phyloP scores from a whole-genome alignment of 2,797 vertebrate species.

The Diplodus sargus region DNA sequence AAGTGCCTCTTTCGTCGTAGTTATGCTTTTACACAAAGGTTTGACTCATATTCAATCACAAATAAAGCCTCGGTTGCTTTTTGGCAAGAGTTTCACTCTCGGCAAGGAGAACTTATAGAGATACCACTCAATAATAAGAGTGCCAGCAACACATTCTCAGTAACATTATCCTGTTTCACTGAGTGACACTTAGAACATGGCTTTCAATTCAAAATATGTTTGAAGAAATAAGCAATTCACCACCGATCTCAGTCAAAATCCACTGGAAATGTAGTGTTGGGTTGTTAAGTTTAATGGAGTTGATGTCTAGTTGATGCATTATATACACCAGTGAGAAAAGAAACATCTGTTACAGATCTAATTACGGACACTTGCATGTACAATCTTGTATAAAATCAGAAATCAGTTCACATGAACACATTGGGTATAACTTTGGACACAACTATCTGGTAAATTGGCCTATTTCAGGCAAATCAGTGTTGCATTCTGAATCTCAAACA shows the following conservation, averaged over 20 bases:
- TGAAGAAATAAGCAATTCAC: background rate
- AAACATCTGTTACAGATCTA: background rate
- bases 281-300: background rate
- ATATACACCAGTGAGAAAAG: too few species aligned
- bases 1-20: too few species aligned
- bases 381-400: too few species aligned
- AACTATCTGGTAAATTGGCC: too few species aligned
- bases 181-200: background rate
- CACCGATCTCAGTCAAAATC: background rate
- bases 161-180: constrained; percentile 6
- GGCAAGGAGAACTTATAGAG: background rate
- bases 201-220: background rate
- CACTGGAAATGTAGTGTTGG: background rate
- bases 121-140: background rate
- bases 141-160: background rate
- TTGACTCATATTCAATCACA: too few species aligned
- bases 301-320: background rate
- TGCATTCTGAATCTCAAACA: too few species aligned
- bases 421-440: too few species aligned
- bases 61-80: too few species aligned
- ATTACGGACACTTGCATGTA: background rate
- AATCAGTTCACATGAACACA: background rate
- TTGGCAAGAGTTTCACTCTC: too few species aligned
- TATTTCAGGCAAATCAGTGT: too few species aligned
- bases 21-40: too few species aligned